Evolutionary conservation across 1,140 invertebrate genomes (phyloP), one percentile per base, ranked within the genome.

Genomic region (Heliconius hermathena): DNA sequence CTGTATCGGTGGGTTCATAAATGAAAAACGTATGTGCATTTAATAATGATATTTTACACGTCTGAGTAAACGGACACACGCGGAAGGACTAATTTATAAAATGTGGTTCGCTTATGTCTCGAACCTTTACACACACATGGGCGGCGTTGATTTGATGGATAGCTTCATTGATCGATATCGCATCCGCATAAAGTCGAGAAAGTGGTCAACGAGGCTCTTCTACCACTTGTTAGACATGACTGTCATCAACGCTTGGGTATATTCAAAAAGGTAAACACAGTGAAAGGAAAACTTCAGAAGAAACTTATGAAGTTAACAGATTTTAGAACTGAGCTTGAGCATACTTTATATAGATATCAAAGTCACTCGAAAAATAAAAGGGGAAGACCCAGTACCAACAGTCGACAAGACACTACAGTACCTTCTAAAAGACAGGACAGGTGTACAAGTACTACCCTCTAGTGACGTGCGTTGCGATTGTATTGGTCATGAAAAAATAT

Each of bases 211-310:
- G n/a, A 78, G 92, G 76, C 82, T 95, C 36, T 94, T 95, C 84
- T 93, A 90, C 74, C 92, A 95, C 81, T 82, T 95, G n/a, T 77
- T 95, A 54, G 91, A 95, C 82, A 81, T 94, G 81, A 87, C 85
- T 77, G 81, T 87, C 54, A 85, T 87, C 54, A 86, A 87, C 81
- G 70, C 86, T 71, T 88, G 87, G 85, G 80, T 87, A 78, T 86
- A 20, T 88, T 84, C 78, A 87, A 88, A 83, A 87, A 87, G 72
- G 82, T 86, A 77, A 84, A 82, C 73, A 82, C 71, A 82, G 54
- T 71, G 76, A 87, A 83, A 83, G 80, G 80, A 81, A 86, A 81
- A 81, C 70, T 72, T 79, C 80, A 85, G 77, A 89, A 87, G 77
- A 82, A 87, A 80, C 85, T 90, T 81, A 83, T 85, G 79, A 87